A percentile compares a stretch with the other conserved stretches of the same genome.
These are phyloP conservation scores for Agelaius phoeniceus DNA, from an alignment of 2,113 vertebrate genomes.

Conservation along the genomic window DNA sequence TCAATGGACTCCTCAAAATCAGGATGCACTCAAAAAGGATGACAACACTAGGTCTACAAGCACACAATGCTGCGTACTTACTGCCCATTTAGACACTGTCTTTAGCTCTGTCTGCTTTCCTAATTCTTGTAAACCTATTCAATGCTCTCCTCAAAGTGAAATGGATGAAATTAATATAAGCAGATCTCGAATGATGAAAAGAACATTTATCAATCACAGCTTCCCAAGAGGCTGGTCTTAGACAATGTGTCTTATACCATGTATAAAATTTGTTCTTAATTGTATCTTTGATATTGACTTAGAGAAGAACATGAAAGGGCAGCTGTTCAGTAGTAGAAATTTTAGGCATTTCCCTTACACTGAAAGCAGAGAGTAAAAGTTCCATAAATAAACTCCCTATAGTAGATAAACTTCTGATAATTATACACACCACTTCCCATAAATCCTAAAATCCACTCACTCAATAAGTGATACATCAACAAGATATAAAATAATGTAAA, in stretches of 20 bases:
- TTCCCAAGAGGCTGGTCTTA: neutral
- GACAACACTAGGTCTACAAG: neutral
- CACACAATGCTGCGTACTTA: neutral
- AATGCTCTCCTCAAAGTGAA: neutral
- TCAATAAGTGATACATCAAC: neutral
- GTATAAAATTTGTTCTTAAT: neutral
- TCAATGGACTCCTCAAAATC: neutral
- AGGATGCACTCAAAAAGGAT: neutral
- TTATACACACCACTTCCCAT: neutral
- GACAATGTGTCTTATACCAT: neutral
- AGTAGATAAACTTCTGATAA: neutral
- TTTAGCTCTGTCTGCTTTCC: neutral
- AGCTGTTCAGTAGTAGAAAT: neutral
- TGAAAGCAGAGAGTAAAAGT: neutral
- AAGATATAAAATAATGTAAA: neutral
- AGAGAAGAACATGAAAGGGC: neutral
- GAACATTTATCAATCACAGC: neutral
- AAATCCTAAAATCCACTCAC: neutral
- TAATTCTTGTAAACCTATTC: neutral
- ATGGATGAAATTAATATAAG: neutral
- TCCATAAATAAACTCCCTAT: neutral
- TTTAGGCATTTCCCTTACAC: neutral
- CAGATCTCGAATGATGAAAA: neutral
- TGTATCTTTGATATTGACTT: neutral
- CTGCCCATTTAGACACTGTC: neutral